Evolutionary conservation across 1,140 invertebrate species (phyloP), one percentile per base, ranked within the genome.

Genomic region (Camponotus vicinus): DNA sequence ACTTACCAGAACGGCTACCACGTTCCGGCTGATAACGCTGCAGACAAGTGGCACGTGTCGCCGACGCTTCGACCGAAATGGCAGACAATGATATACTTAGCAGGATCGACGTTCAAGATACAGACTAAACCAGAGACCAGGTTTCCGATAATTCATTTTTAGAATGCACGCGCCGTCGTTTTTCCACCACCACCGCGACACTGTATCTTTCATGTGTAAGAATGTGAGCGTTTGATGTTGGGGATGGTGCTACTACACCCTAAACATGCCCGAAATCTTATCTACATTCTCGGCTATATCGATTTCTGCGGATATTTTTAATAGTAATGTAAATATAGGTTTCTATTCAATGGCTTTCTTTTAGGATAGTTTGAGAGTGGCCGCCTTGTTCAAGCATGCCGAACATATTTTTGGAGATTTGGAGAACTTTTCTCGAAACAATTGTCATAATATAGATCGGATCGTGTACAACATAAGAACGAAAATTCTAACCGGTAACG

Each of bases 1-100:
- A 52, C 45, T 86, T 80, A 86, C 57, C 71, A 69, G 67, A 86
- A 77, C 52, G 78, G 32, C 27, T 70, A 52, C 42, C 85, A 79
- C 52, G 52, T 59, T 59, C 61, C 42, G 21, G 27, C 37, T 63
- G 89, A 90, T 90, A 90, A 90, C 80, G 37, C 64, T 34, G 13
- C 32, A 79, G 73, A 90, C 89, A 91, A 91, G 90, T 91, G 90
- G 90, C 90, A 91, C 90, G 90, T 70, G 90, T 91, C 89, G 85
- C 71, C 59, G 57, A 59, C 63, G 52, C 64, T 88, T 79, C 59
- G 75, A 59, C 34, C 70, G 52, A 78, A 37, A 63, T 77, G 69
- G 42, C 70, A 71, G 75, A 86, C 69, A 75, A 85, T 76, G 67
- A 86, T 86, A 59, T 80, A 73, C 73, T 78, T 67, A 67, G n/a